Evolutionary conservation across 1,140 invertebrate species (phyloP), one percentile per base, ranked within the genome.

Genomic region (silkworm (Bombyx mori)): DNA sequence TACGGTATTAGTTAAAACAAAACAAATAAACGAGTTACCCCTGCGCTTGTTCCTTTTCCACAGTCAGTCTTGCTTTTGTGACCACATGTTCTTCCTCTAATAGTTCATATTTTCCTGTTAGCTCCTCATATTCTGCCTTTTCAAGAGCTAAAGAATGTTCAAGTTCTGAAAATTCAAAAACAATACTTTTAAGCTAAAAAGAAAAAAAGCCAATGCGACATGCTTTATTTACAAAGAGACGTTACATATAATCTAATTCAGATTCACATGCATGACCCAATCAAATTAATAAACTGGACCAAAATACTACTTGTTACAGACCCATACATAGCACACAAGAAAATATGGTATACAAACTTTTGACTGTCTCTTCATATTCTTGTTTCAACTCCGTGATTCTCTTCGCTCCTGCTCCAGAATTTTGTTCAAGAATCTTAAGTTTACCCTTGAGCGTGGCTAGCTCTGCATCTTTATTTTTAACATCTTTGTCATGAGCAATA

Each of bases 11-110:
- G 42, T 51, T 56, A 51, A 4, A 35, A 5, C 7, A 43, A 9
- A 57, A 56, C 26, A 35, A 18, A 3, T 8, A 47, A 7, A 26
- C 10, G 8, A 51, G 60, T 70, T 82, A 90, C 90, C 86, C 84
- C 73, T 89, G 86, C 5, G 84, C 86, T 65, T 90, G 89, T 88
- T 95, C 92, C 68, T 94, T 95, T 77, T 96, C 94, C 45, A 91
- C 92, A 6, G 93, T 92, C 1, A 95, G 82, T 80, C 93, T 90
- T 10, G 93, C 91, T 79, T 95, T 96, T 53, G 92, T 92, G 0
- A 94, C 90, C 0, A 95, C 93, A 65, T 94, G 93, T 72, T 96
- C 94, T 77, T 96, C 94, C 72, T 93, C 92, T n/a, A 97, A 82
- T 59, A 93, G 89, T 71, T 95, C 94, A 79, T 96, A 95, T 77